Percentiles rank a stretch among this genome's conserved stretches.
Evolutionary conservation across 2,113 vertebrate genomes (phyloP).

Genomic region (Chauna torquata): DNA sequence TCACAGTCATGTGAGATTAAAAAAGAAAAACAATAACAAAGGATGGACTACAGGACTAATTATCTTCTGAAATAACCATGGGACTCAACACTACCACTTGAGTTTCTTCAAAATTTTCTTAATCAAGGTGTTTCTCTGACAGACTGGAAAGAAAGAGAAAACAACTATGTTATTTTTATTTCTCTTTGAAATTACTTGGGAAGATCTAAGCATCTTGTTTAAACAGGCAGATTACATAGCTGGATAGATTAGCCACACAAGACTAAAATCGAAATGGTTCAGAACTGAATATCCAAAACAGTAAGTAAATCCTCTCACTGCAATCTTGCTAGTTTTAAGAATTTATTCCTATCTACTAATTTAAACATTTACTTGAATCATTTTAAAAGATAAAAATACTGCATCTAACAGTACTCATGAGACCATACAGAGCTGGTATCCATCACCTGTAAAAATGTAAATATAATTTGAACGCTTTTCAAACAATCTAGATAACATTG

Average conservation of each 20-base stretch:
- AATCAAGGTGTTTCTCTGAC: slow-evolving; percentile 47
- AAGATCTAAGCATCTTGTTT: not conserved
- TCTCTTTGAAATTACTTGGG: slow-evolving; percentile 8
- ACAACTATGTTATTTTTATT: not conserved
- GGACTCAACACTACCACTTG: not conserved
- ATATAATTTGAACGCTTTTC: not conserved
- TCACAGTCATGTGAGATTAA: not conserved
- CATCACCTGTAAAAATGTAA: not conserved
- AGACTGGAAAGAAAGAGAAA: slow-evolving; percentile 6
- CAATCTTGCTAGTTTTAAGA: not conserved
- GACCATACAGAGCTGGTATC: not conserved
- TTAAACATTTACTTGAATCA: not conserved
- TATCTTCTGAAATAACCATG: not conserved
- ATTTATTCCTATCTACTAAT: not conserved
- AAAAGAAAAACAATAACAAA: not conserved
- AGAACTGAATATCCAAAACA: not conserved
- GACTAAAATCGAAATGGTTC: not conserved
- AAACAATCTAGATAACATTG: not conserved
- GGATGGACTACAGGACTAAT: not conserved
- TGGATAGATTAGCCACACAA: not conserved
- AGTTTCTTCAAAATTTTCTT: not conserved
- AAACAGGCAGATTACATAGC: slow-evolving; percentile 7
- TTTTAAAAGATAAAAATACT: not conserved
- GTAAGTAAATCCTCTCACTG: not conserved
- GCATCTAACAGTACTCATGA: not conserved